phyloP scores from a whole-genome alignment of 1,140 invertebrate genomes.

The Lanistes nyassanus region DNA sequence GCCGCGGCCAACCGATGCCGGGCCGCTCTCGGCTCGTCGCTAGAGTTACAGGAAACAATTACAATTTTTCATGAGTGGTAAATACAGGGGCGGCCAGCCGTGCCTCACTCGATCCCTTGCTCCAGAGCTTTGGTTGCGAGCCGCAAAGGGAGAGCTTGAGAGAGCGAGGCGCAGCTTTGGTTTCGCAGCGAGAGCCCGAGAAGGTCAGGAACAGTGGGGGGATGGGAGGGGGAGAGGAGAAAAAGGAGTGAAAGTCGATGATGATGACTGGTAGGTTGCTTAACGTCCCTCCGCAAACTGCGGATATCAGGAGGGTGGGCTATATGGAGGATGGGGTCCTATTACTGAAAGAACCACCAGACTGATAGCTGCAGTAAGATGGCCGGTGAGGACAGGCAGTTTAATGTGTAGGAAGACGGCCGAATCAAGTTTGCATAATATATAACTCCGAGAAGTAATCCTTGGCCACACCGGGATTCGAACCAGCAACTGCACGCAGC shows the following conservation, averaged over 20 bases:
- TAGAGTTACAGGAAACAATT: constrained; percentile 25
- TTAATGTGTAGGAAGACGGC: no score
- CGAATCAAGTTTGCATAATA: no score
- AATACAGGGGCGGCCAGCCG: constrained; percentile 11
- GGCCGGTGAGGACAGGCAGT: no score
- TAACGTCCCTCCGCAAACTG: no score
- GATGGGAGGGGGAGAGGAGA: background rate
- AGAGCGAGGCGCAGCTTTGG: background rate
- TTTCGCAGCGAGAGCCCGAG: background rate
- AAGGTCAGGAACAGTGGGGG: background rate
- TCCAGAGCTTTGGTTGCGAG: background rate
- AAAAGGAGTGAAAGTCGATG: background rate
- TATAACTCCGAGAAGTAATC: no score
- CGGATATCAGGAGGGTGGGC: no score
- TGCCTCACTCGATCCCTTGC: background rate
- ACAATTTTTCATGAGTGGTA: constrained; percentile 29
- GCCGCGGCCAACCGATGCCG: constrained; percentile 7
- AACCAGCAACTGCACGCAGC: no score
- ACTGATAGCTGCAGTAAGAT: no score
- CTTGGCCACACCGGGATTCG: no score
- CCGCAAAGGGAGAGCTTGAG: background rate
- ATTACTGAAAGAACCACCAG: no score
- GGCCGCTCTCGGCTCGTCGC: background rate
- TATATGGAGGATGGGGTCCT: no score
- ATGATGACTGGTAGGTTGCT: no score